phyloP scores from a whole-genome alignment of 2,888 invertebrate genomes.

The Galeruca laticollis region DNA sequence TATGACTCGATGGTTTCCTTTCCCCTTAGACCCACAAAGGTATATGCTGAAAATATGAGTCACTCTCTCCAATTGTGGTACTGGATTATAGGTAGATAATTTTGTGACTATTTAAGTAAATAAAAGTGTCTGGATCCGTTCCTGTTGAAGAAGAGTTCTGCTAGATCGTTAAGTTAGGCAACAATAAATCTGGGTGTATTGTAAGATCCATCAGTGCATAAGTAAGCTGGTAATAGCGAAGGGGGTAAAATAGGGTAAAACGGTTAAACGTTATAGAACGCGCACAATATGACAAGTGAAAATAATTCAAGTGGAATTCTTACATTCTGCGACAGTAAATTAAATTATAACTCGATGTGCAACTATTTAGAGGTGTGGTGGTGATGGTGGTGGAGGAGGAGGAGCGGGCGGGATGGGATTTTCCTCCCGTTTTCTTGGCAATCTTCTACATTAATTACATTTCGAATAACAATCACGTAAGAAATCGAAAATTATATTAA shows the following conservation, averaged over 20 bases:
- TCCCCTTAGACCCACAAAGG: no score
- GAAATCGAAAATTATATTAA: conserved; percentile 17
- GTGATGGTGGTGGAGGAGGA: not conserved
- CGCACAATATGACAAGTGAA: conserved; percentile 64
- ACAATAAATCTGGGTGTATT: conserved; percentile 64
- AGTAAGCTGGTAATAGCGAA: conserved; percentile 65
- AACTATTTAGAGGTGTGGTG: conserved; percentile 45
- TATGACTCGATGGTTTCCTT: no score
- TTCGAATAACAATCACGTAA: conserved; percentile 32
- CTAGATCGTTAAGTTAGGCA: conserved; percentile 56
- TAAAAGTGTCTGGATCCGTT: conserved; percentile 2
- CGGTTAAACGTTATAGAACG: conserved; percentile 65
- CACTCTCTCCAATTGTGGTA: no score
- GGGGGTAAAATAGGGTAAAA: conserved; percentile 59
- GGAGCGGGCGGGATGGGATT: conserved; percentile 38
- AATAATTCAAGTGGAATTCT: conserved; percentile 67
- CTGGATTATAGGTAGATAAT: not conserved
- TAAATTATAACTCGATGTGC: conserved; percentile 54
- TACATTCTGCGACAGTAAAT: conserved; percentile 62
- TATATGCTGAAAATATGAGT: no score
- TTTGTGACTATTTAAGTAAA: not conserved
- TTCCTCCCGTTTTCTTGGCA: conserved; percentile 42
- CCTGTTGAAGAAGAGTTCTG: conserved; percentile 35
- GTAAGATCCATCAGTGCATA: conserved; percentile 65
- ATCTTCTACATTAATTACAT: conserved; percentile 40